These are phyloP conservation scores for Actenoides hombroni DNA, from an alignment of 2,113 vertebrate genomes.

Conservation along the genomic window DNA sequence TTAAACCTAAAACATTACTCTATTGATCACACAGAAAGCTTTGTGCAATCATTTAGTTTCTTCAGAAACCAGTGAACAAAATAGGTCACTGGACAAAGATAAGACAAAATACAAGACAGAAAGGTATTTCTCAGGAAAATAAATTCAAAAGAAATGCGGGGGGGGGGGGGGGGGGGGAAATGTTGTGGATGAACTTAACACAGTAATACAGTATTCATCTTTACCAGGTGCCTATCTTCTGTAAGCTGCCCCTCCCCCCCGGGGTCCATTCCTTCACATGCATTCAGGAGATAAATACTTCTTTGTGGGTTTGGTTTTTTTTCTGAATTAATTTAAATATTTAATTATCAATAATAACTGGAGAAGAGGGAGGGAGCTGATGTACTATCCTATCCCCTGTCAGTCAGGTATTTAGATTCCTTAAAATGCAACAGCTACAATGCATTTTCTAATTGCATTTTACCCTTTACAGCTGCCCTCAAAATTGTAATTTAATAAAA, in stretches of 20 bases:
- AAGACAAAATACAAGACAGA: constrained; percentile 7
- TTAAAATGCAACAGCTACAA: constrained; percentile 67
- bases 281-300: constrained; percentile 26
- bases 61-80: constrained; percentile 68
- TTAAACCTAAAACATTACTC: constrained; percentile 68
- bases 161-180: background rate
- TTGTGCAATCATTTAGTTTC: constrained; percentile 69
- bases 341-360: constrained; percentile 62
- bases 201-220: background rate
- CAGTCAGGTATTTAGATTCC: constrained; percentile 66
- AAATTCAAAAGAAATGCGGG: constrained; percentile 37
- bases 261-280: constrained; percentile 7
- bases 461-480: constrained; percentile 61
- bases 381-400: constrained; percentile 42
- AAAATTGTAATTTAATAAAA: constrained; percentile 65
- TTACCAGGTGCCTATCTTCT: constrained; percentile 34
- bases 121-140: constrained; percentile 22
- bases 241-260: background rate
- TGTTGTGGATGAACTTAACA: constrained; percentile 22
- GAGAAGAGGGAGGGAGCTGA: background rate
- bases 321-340: constrained; percentile 53
- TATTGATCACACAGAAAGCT: constrained; percentile 75
- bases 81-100: constrained; percentile 64
- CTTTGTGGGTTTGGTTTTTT: background rate
- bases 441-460: constrained; percentile 65